Evolutionary conservation across 2,888 invertebrate species (phyloP).

Genomic region (Pandemis heparana): DNA sequence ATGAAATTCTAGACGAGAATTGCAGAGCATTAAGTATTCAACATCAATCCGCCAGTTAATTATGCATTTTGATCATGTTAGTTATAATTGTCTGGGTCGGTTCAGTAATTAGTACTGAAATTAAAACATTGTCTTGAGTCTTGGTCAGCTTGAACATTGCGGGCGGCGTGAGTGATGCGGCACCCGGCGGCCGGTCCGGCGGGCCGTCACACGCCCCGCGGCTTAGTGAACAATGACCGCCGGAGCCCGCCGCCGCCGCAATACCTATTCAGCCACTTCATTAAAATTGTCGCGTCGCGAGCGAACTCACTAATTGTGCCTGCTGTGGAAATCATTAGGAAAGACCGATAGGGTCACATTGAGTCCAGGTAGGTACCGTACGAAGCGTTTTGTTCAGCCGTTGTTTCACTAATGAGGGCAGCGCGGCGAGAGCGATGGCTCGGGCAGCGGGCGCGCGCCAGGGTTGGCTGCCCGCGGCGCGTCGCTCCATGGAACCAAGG

Average conservation of each 20-base stretch:
- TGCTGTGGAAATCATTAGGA: neutral
- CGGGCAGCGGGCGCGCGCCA: neutral
- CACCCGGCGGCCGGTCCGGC: no score
- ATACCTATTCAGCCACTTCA: slow-evolving; percentile 2
- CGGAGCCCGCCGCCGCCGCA: neutral
- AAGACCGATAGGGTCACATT: neutral
- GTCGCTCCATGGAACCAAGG: no score
- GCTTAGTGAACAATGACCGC: slow-evolving; percentile 8
- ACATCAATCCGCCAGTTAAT: neutral
- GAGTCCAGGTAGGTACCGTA: neutral
- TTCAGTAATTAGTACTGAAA: neutral
- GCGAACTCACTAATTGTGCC: neutral
- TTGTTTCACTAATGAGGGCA: neutral
- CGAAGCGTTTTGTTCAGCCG: neutral
- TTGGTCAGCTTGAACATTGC: neutral
- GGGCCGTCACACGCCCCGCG: neutral
- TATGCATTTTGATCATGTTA: neutral
- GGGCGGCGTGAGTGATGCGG: neutral
- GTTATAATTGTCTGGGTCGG: neutral
- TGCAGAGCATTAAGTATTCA: slow-evolving; percentile 19
- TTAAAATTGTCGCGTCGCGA: slow-evolving; percentile 6
- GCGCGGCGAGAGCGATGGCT: neutral
- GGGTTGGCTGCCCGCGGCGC: no score
- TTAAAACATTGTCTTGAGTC: neutral
- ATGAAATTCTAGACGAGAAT: slow-evolving; percentile 11